Conservation (phyloP, 2,113 vertebrate species). For the Oryzias celebensis region DNA sequence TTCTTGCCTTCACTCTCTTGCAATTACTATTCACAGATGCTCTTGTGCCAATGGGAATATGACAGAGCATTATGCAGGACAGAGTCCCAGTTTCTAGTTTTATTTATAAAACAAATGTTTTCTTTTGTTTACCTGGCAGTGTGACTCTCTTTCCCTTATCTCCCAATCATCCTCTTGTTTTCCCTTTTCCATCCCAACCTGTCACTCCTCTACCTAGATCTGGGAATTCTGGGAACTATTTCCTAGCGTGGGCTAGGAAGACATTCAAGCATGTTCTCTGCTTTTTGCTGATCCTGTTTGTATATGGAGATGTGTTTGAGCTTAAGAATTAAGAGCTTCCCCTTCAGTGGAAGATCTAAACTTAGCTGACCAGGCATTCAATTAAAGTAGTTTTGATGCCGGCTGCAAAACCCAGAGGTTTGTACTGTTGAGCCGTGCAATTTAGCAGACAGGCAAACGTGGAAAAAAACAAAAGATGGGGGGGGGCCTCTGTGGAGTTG, state of each 20-base stretch:
- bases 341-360: constrained; percentile 31
- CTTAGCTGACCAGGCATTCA: constrained; percentile 51
- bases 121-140: constrained; percentile 32
- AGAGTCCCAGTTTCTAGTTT: constrained; percentile 15
- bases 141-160: constrained; percentile 16
- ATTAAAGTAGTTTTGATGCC: constrained; percentile 15
- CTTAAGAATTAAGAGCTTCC: constrained; percentile 25
- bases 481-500: constrained; percentile 25
- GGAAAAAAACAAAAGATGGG: constrained; percentile 14
- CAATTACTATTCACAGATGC: constrained; percentile 39
- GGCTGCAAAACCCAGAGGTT: constrained; percentile 42
- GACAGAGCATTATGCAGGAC: constrained; percentile 38
- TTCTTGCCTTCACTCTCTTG: constrained; percentile 30
- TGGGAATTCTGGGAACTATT: constrained; percentile 29
- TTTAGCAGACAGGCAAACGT: not conserved
- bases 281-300: constrained; percentile 43
- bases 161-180: constrained; percentile 30
- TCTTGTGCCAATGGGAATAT: constrained; percentile 15
- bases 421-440: not conserved
- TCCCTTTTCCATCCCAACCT: constrained; percentile 12
- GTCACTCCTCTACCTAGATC: constrained; percentile 24
- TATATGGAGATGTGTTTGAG: constrained; percentile 50
- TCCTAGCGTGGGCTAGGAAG: constrained; percentile 28
- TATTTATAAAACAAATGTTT: constrained; percentile 26
- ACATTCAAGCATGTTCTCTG: constrained; percentile 16